These are phyloP conservation scores for Paramisgurnus dabryanus DNA, from an alignment of 2,113 vertebrate species.

Conservation along the genomic window DNA sequence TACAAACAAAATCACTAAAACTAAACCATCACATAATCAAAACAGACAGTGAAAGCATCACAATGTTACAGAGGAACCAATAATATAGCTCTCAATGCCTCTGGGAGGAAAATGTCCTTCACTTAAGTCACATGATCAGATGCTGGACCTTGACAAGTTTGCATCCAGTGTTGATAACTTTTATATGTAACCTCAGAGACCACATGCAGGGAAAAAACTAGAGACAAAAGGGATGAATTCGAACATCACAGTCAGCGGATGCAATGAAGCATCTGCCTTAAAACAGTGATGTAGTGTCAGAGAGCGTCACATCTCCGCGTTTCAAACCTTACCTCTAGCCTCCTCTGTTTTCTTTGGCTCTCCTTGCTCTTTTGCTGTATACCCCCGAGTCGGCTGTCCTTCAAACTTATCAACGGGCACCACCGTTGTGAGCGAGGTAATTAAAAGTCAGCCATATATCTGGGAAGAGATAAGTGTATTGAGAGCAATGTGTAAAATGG, in stretches of 20 bases:
- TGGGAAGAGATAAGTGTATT: slow-evolving; percentile 66
- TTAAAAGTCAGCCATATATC: slow-evolving; percentile 78
- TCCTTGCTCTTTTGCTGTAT: slow-evolving; percentile 40
- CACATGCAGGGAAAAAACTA: slow-evolving; percentile 2
- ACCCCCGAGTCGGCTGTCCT: slow-evolving; percentile 65
- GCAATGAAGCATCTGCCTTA: slow-evolving; percentile 15
- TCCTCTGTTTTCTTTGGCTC: background rate
- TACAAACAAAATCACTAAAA: background rate
- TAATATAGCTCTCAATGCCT: background rate
- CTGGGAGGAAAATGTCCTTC: slow-evolving; percentile 29
- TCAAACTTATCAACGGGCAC: slow-evolving; percentile 68
- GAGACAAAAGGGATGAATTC: slow-evolving; percentile 18
- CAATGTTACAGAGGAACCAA: background rate
- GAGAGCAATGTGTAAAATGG: slow-evolving; percentile 72
- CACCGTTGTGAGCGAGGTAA: slow-evolving; percentile 65
- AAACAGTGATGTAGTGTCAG: slow-evolving; percentile 38
- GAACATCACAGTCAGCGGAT: slow-evolving; percentile 37
- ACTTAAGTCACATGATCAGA: slow-evolving; percentile 17
- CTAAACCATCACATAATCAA: background rate
- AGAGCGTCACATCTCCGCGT: slow-evolving; percentile 27
- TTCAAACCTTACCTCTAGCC: background rate
- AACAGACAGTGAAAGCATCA: background rate
- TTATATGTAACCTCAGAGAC: slow-evolving; percentile 4
- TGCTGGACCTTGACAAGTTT: slow-evolving; percentile 17
- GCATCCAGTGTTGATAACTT: background rate